Evolutionary conservation across 2,797 vertebrate species (phyloP).

Genomic region (Ceryle rudis): DNA sequence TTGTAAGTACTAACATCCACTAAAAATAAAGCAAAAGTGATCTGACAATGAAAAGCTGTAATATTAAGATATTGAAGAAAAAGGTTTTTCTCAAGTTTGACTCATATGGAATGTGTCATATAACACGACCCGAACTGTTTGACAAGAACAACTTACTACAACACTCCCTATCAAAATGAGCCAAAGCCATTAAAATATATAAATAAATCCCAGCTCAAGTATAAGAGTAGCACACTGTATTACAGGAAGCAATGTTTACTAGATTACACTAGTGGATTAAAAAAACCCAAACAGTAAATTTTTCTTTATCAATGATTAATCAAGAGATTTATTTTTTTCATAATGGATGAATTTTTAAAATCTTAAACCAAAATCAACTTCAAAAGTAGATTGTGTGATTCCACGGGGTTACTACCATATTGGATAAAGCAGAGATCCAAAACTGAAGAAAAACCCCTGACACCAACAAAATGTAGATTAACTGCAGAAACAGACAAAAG

Average conservation of each 20-base stretch:
- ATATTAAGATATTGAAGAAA: conserved; percentile 47
- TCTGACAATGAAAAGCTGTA: conserved; percentile 56
- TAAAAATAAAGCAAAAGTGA: conserved; percentile 56
- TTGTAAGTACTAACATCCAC: conserved; percentile 9
- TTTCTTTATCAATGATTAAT: conserved; percentile 24
- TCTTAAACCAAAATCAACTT: conserved; percentile 22
- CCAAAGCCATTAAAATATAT: conserved; percentile 34
- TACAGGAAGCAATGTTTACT: conserved; percentile 21
- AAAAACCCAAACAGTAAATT: background rate
- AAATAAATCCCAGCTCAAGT: conserved; percentile 42
- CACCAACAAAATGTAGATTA: conserved; percentile 78
- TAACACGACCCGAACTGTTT: conserved; percentile 8
- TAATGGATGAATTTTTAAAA: background rate
- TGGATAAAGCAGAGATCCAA: conserved; percentile 41
- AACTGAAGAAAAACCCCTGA: conserved; percentile 49
- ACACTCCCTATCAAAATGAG: conserved; percentile 47
- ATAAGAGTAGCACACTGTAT: background rate
- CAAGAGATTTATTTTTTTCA: conserved; percentile 22
- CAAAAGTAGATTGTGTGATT: conserved; percentile 40
- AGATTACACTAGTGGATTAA: background rate
- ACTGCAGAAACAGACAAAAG: conserved; percentile 68
- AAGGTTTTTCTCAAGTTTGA: conserved; percentile 52
- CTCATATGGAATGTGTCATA: conserved; percentile 4
- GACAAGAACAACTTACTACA: conserved; percentile 60
- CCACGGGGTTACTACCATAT: conserved; percentile 1